Evolutionary conservation across 2,888 invertebrate genomes (phyloP).

Genomic region (Tachina lurida): DNA sequence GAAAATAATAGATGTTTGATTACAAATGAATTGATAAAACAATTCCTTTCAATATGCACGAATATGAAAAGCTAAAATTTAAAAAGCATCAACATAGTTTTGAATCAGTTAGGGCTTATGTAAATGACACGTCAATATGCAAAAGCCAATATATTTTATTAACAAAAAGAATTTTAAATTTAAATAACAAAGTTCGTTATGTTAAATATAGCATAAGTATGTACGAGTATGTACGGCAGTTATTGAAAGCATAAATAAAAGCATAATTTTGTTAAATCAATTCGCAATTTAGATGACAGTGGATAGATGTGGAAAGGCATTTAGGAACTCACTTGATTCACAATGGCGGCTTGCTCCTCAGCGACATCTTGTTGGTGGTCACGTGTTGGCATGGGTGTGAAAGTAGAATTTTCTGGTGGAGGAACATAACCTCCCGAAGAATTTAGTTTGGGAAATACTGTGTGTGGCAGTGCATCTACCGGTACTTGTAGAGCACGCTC

Average conservation of each 20-base stretch:
- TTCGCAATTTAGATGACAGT: slow-evolving; percentile 47
- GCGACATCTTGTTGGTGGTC: slow-evolving; percentile 82
- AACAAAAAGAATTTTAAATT: slow-evolving; percentile 18
- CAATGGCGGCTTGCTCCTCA: slow-evolving; percentile 82
- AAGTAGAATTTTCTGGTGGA: slow-evolving; percentile 77
- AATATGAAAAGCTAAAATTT: slow-evolving; percentile 2
- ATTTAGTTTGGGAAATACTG: slow-evolving; percentile 84
- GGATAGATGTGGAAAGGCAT: slow-evolving; percentile 52
- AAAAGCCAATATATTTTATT: slow-evolving; percentile 53
- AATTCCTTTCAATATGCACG: neutral
- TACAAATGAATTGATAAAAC: neutral
- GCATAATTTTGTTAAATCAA: slow-evolving; percentile 26
- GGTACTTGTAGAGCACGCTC: slow-evolving; percentile 81
- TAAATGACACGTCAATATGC: slow-evolving; percentile 43
- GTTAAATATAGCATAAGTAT: slow-evolving; percentile 12
- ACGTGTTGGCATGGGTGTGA: slow-evolving; percentile 82
- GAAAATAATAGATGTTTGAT: neutral
- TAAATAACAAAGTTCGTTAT: slow-evolving; percentile 31
- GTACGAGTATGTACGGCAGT: slow-evolving; percentile 34
- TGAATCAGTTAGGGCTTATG: slow-evolving; percentile 33
- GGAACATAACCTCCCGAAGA: slow-evolving; percentile 82
- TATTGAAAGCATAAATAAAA: slow-evolving; percentile 22
- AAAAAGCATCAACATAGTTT: slow-evolving; percentile 38
- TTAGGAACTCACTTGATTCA: slow-evolving; percentile 81
- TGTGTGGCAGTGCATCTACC: slow-evolving; percentile 83